phyloP scores from a whole-genome alignment of 1,140 invertebrate species.

The Lordiphosa clarofinis region DNA sequence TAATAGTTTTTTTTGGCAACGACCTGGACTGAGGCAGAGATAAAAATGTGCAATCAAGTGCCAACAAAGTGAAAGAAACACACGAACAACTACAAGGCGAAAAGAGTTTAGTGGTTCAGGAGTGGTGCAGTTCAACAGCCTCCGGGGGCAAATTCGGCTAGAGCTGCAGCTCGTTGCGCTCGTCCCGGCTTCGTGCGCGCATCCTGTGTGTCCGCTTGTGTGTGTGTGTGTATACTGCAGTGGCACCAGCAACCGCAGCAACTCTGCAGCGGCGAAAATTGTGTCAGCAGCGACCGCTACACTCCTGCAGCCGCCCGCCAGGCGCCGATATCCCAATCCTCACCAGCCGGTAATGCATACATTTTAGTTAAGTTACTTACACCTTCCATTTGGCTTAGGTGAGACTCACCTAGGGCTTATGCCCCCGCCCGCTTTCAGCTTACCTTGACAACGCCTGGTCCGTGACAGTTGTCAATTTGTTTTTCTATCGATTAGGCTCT shows the following conservation, averaged over 20 bases:
- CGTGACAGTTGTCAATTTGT: conserved; percentile 64
- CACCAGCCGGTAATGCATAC: conserved; percentile 62
- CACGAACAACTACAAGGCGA: conserved; percentile 15
- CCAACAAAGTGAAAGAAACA: conserved; percentile 16
- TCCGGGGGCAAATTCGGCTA: conserved; percentile 52
- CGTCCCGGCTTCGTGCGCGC: conserved; percentile 46
- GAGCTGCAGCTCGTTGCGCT: conserved; percentile 24
- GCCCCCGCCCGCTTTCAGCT: conserved; percentile 22
- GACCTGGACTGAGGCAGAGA: conserved; percentile 6
- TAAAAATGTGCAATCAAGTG: conserved; percentile 47
- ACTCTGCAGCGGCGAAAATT: conserved; percentile 65
- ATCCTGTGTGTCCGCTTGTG: conserved; percentile 28
- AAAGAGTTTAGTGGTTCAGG: conserved; percentile 52
- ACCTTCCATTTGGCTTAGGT: conserved; percentile 17
- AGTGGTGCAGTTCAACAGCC: conserved; percentile 68
- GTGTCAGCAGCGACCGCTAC: conserved; percentile 49
- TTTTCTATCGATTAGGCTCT: conserved; percentile 64
- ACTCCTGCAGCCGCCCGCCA: conserved; percentile 44
- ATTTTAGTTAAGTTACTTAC: conserved; percentile 16
- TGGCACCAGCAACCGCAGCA: conserved; percentile 36
- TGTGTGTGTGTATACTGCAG: conserved; percentile 42
- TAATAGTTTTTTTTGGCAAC: conserved; percentile 26
- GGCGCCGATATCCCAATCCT: conserved; percentile 50
- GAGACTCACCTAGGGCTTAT: conserved; percentile 6
- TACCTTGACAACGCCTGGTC: conserved; percentile 58